A percentile compares a stretch with the other conserved stretches of the same genome.
These are phyloP conservation scores for Tillus elongatus DNA, from an alignment of 2,888 invertebrate genomes.

Conservation along the genomic window DNA sequence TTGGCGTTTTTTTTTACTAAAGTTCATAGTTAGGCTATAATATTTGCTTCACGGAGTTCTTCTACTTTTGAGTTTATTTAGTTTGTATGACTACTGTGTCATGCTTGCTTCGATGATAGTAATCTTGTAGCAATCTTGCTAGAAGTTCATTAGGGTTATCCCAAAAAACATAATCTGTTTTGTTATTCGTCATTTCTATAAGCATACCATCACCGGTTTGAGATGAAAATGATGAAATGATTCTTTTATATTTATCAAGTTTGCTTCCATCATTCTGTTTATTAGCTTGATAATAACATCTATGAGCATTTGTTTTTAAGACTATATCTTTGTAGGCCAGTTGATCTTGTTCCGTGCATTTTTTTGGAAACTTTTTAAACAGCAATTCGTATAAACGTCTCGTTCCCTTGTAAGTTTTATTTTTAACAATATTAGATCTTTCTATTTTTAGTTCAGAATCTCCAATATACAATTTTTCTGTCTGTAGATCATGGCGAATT, in stretches of 20 bases:
- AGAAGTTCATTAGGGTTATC: constrained; percentile 24
- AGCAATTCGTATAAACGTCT: background rate
- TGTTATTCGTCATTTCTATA: too few species aligned
- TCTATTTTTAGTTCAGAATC: too few species aligned
- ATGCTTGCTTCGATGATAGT: constrained; percentile 24
- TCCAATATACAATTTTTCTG: too few species aligned
- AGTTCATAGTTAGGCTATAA: constrained; percentile 14
- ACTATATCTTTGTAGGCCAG: constrained; percentile 4
- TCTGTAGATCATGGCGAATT: too few species aligned
- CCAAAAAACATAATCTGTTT: constrained; percentile 13
- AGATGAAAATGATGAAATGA: too few species aligned
- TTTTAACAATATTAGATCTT: constrained; percentile 1
- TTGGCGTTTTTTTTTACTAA: too few species aligned
- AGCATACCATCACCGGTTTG: too few species aligned
- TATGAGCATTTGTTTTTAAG: background rate
- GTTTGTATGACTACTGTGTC: constrained; percentile 23
- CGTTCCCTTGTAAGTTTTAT: background rate
- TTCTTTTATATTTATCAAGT: background rate
- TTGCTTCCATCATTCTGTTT: background rate
- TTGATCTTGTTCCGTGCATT: background rate
- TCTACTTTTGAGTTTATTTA: constrained; percentile 33
- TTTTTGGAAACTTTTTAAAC: background rate
- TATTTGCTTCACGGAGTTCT: constrained; percentile 20
- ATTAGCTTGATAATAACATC: background rate
- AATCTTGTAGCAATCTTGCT: constrained; percentile 26